Percentiles rank a stretch among this genome's conserved stretches.
Conservation (phyloP, 2,888 invertebrate genomes). For the Sinopyrophorus schimmeli region DNA sequence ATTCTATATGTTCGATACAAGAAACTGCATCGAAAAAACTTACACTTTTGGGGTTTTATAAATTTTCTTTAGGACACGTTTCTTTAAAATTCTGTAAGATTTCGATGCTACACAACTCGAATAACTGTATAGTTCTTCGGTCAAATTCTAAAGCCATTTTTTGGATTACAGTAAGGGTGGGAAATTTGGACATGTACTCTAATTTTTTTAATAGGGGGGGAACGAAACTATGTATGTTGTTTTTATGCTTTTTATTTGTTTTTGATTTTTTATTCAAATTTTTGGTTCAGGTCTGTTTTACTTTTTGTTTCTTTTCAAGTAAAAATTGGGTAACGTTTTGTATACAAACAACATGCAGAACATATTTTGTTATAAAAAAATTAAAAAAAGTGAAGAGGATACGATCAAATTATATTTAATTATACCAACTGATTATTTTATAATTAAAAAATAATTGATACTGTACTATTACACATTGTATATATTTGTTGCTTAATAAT, state of each 20-base stretch:
- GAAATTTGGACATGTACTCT: neutral
- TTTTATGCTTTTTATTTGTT: slow-evolving; percentile 8
- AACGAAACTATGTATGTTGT: slow-evolving; percentile 7
- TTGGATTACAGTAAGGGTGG: slow-evolving; percentile 1
- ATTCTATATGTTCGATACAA: slow-evolving; percentile 2
- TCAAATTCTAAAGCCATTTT: too few relatives aligned
- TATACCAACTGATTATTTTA: too few relatives aligned
- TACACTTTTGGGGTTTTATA: slow-evolving; percentile 13
- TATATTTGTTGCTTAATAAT: too few relatives aligned
- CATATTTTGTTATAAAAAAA: slow-evolving; percentile 16
- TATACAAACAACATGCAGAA: slow-evolving; percentile 18
- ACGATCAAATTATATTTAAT: slow-evolving; percentile 1
- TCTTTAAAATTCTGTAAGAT: neutral
- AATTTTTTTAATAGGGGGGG: slow-evolving; percentile 2
- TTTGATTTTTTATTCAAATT: slow-evolving; percentile 2
- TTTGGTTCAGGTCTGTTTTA: slow-evolving; percentile 3
- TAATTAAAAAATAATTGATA: too few relatives aligned
- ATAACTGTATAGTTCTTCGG: too few relatives aligned
- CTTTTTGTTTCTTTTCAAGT: slow-evolving; percentile 4
- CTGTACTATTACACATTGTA: too few relatives aligned
- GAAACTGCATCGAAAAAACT: slow-evolving; percentile 1
- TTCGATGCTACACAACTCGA: too few relatives aligned
- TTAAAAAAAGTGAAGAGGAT: slow-evolving; percentile 12
- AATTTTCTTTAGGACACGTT: slow-evolving; percentile 7
- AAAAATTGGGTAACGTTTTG: slow-evolving; percentile 14